These are phyloP conservation scores for Dynastes tityus DNA, from an alignment of 2,888 invertebrate genomes.

Conservation along the genomic window DNA sequence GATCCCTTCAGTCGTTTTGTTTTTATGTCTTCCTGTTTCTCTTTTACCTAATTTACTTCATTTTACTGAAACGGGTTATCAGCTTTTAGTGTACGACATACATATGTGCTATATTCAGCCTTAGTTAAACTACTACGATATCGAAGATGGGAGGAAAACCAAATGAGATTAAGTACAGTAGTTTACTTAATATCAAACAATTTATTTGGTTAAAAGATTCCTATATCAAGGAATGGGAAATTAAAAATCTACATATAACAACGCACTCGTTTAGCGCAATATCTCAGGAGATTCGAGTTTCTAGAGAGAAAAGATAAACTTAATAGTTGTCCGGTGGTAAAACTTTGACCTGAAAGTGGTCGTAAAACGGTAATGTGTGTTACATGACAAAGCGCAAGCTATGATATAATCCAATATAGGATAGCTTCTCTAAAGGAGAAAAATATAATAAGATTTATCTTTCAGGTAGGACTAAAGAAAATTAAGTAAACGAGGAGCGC, in stretches of 20 bases:
- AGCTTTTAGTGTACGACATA: background rate
- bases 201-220: background rate
- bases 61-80: conserved; percentile 19
- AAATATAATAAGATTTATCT: conserved; percentile 36
- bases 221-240: too few relatives aligned
- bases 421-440: conserved; percentile 12
- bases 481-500: background rate
- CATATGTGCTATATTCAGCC: background rate
- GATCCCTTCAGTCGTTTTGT: conserved; percentile 11
- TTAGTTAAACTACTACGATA: background rate
- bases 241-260: too few relatives aligned
- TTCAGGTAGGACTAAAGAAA: conserved; percentile 13
- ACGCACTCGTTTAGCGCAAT: too few relatives aligned
- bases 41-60: conserved; percentile 17
- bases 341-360: conserved; percentile 27
- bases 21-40: conserved; percentile 23
- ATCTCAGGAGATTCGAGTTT: too few relatives aligned
- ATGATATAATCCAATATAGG: conserved; percentile 37
- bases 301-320: background rate
- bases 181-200: background rate
- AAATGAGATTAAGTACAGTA: background rate
- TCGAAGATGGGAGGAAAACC: background rate
- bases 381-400: conserved; percentile 19
- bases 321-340: conserved; percentile 17
- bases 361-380: conserved; percentile 30